Conservation (phyloP, 2,888 invertebrate species). For the Strigamia crassipes region DNA sequence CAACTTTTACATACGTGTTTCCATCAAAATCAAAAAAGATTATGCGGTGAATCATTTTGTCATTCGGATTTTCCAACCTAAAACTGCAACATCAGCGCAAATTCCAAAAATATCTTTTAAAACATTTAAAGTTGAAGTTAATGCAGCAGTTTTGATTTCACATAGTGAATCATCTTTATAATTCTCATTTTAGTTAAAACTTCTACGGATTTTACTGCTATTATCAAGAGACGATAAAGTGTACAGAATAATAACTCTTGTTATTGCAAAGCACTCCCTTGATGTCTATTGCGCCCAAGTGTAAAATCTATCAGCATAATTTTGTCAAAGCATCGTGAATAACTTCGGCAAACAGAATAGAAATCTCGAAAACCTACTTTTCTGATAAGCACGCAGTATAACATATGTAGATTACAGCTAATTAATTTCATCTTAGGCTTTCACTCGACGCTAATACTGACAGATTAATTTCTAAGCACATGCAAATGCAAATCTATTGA, state of each 20-base stretch:
- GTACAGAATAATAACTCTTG: not conserved
- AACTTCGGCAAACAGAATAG: not conserved
- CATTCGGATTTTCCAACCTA: not conserved
- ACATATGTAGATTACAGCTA: not conserved
- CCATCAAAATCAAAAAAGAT: not conserved
- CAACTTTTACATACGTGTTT: not conserved
- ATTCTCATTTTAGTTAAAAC: not conserved
- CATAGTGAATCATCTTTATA: not conserved
- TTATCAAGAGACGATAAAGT: not conserved
- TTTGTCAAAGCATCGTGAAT: not conserved
- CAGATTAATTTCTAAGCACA: not conserved
- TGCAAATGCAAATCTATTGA: not conserved
- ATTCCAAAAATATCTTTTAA: not conserved
- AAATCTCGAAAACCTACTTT: not conserved
- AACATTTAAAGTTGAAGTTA: not conserved
- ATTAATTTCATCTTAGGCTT: slow-evolving; percentile 11
- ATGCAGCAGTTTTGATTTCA: not conserved
- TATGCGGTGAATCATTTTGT: not conserved
- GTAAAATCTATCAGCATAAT: slow-evolving; percentile 6
- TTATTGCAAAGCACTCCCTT: not conserved
- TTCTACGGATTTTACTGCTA: not conserved
- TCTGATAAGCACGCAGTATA: not conserved
- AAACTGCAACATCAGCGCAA: not conserved
- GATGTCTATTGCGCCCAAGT: not conserved
- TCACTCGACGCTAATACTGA: not conserved